Evolutionary conservation across 2,888 invertebrate genomes (phyloP), one percentile per base, ranked within the genome.

Genomic region (Drosophila ochracea): DNA sequence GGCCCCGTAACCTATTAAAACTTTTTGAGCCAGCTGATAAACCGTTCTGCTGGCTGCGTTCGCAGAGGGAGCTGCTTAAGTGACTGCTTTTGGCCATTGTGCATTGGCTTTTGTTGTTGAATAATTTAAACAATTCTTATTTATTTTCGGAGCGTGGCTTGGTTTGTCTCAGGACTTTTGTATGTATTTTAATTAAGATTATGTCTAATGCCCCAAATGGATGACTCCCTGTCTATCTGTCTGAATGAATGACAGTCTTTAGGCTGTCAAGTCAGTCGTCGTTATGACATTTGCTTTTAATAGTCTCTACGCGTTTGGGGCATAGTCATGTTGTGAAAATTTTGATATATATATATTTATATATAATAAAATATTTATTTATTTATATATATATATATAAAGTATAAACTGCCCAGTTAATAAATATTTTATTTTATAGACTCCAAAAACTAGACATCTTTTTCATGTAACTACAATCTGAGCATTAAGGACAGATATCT

Each of bases 1-100:
- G 85, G 74, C 70, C 58, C 73, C 68, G 73, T 74, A 83, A 80
- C 77, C 90, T 82, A 88, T 87, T 88, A 85, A 90, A 88, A 87
- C 75, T 87, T 90, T 88, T 72, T 59, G 52, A 67, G 68, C 62
- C 73, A 68, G 72, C 68, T 67, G 65, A 65, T 53, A 37, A 39
- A 50, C 47, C 52, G 67, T 70, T 61, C 55, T 33, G 57, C 53
- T 60, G 25, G 49, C 31, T 58, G 54, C 13, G n/a, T 37, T 57
- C 53, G 53, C 21, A 21, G 37, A 30, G 13, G 55, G 13, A 50
- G 16, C 6, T 37, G 28, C 57, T 57, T 39, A 49, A 33, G 52
- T 5, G 30, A 50, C 13, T 54, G 53, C 28, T 31, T 43, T 62
- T 41, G 28, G 50, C 55, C 77, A 57, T 75, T 68, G 53, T 60